Evolutionary conservation across 2,888 invertebrate genomes (phyloP), one percentile per base, ranked within the genome.

Genomic region (Drosophila eohydei): DNA sequence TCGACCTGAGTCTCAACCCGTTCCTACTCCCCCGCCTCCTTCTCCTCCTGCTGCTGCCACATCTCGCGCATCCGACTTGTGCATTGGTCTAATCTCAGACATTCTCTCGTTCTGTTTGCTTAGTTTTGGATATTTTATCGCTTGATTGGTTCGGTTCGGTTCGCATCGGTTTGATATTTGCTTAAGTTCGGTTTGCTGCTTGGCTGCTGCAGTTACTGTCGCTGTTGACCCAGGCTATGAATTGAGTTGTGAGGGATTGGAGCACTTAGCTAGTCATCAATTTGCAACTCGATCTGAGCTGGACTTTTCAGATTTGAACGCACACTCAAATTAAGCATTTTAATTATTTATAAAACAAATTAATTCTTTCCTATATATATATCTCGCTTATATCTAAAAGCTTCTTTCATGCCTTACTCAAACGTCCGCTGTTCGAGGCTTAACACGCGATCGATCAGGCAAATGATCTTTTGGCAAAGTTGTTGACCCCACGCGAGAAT

Each of bases 111-210:
- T 59, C 54, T 83, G 81, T 84, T 84, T 84, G 76, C 82, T 66
- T 87, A 84, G 83, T 87, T 87, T 83, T 84, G 83, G 87, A 84
- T 84, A 74, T 84, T 84, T 84, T 82, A 84, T 84, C 87, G 84
- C 74, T 82, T 87, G 83, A 84, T 87, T 80, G 84, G 84, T 81
- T 81, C 66, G 76, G 71, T 71, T 73, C 69, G 71, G 32, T 56
- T 63, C 48, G 54, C 34, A 57, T 54, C 41, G 56, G 26, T 48
- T 78, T 55, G 74, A 63, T 78, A 72, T 56, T 65, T 73, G 73
- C 32, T 60, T 73, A 70, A 57, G 43, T 11, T 80, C 77, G 81
- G 51, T 52, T 52, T 52, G 54, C 40, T 54, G 78, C 68, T 66
- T 69, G 69, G 68, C 50, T 65, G 74, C 67, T 57, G 54, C 51